Base-by-base conservation (phyloP, 2,113 vertebrate species). In the Lichenostomus cassidix region DNA sequence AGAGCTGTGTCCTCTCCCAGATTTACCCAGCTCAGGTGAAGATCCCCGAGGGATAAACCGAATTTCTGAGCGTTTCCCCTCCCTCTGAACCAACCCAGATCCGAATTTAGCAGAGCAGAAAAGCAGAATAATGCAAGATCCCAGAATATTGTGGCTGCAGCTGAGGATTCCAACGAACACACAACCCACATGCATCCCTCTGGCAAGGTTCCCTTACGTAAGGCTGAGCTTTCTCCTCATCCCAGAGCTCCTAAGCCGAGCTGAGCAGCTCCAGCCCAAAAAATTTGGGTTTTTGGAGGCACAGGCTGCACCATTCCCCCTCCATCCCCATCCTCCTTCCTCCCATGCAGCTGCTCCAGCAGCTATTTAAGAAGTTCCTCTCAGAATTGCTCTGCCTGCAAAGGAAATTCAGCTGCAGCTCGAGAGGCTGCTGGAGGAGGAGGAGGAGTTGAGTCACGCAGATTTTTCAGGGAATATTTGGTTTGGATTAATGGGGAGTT, bases 391-490 rank as follows among this genome's bases (percentile, higher is more conserved):
- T 75, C 47, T 20, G 44, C 18, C 87, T n/a, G 47, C 60, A 63
- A 27, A 74, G 73, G 73, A 52, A 89, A 88, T 33, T 91, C 86
- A 59, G 50, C 87, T 75, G 93, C 73, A 1, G 70, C 35, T 70
- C 74, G 3, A 21, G 11, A 44, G 62, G 20, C 89, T 87, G 74
- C 73, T 52, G 81, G 84, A 64, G 60, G 90, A 75, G 70, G 62
- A 68, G 52, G 59, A 80, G 79, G 76, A 76, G 62, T 28, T 90
- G 87, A 91, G 82, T 82, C 87, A 89, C 7, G 53, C 56, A 17
- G 53, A 23, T 47, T 92, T 92, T 88, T 19, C 15, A 6, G 5
- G 53, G 59, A 64, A 4, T 87, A 52, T 84, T 47, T 44, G 58
- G 29, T 83, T 89, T 33, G 41, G 15, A 42, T 71, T 24, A 49